Base-by-base conservation (phyloP, 2,888 invertebrate genomes). In the Melanophora roralis region DNA sequence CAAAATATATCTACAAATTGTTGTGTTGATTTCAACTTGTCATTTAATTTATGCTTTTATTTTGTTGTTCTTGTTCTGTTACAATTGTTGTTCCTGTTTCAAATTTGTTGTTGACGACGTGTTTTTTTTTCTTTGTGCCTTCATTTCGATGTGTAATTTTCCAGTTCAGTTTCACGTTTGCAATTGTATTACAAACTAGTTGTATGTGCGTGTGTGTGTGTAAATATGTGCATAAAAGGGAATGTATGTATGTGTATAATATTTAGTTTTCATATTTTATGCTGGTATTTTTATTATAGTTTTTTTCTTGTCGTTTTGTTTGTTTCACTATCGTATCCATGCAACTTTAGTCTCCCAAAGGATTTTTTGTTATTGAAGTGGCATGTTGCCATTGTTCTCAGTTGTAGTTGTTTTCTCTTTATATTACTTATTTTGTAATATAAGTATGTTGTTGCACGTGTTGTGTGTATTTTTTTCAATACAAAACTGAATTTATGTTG, bases 21-120 rank as follows among this genome's bases (percentile, higher is more conserved):
- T 68, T 80, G 75, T 80, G 75, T 80, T 80, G 75, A 76, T 67
- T 72, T 80, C 79, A 67, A 76, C 67, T 72, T 76, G 75, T 76
- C 79, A 80, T 80, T 80, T 76, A 64, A 80, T 76, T 80, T 80
- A 76, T 76, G 72, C 72, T 67, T 65, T 67, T 71, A 55, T 74
- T 62, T 53, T 51, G 36, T 47, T 68, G 45, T 34, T 51, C 7
- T 38, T n/a, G n/a, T n/a, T n/a, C n/a, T n/a, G n/a, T n/a, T n/a
- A n/a, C n/a, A n/a, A 38, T 36, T 68, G 21, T 27, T 45, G 55
- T 47, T 64, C 43, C 45, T 65, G 57, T 73, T 73, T 47, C 38
- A 57, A 27, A 55, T 45, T 34, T 40, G 43, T 51, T 40, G 12
- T 62, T 47, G 27, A 27, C 49, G n/a, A n/a, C n/a, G n/a, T n/a